Percentiles rank a stretch among this genome's conserved stretches.
Conservation (phyloP, 2,797 vertebrate species). For the Taeniopygia guttata region DNA sequence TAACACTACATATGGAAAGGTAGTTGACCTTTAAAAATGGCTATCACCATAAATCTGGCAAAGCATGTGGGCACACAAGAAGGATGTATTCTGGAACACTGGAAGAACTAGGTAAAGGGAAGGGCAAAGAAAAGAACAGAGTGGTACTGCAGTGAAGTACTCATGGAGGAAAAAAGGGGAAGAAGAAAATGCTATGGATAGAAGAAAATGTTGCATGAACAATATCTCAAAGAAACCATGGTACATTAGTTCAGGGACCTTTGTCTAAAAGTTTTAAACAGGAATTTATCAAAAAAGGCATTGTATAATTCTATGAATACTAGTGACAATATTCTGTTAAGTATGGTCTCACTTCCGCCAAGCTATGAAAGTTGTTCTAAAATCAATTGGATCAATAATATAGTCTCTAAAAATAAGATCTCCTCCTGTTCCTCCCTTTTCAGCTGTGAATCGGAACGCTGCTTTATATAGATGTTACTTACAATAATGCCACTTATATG, state of each 20-base stretch:
- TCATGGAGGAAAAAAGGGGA: not conserved
- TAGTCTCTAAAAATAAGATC: not conserved
- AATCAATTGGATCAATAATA: slow-evolving; percentile 45
- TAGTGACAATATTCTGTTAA: not conserved
- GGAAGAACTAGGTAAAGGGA: not conserved
- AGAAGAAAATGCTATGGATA: not conserved
- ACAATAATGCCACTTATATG: not conserved
- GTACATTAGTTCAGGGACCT: not conserved
- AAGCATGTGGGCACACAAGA: not conserved
- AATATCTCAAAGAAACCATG: not conserved
- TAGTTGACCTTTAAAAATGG: not conserved
- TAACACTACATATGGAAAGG: not conserved
- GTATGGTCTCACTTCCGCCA: not conserved
- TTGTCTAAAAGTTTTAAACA: not conserved
- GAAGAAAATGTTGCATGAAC: not conserved
- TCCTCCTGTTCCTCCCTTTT: not conserved
- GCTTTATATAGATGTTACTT: not conserved
- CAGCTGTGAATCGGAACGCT: not conserved
- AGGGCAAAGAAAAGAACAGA: not conserved
- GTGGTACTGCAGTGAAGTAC: not conserved
- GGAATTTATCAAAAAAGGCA: not conserved
- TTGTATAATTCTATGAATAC: not conserved
- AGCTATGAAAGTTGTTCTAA: not conserved
- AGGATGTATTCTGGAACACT: not conserved
- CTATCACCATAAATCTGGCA: not conserved